Evolutionary conservation across 2,797 vertebrate genomes (phyloP), one percentile per base, ranked within the genome.

Genomic region (Emys orbicularis): DNA sequence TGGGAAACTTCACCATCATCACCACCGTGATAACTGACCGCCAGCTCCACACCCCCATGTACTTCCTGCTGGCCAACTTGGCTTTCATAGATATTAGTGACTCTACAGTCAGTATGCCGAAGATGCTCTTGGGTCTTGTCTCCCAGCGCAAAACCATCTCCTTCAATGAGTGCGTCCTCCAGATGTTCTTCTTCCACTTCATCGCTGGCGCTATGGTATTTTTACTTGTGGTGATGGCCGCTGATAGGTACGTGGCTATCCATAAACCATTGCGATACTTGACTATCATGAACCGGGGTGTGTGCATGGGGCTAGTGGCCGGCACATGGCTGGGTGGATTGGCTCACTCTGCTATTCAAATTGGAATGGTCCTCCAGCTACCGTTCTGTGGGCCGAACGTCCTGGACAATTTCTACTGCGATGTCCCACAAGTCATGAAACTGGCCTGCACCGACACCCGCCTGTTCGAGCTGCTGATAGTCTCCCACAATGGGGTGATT

Each of bases 61-160:
- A 94, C 23, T 92, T 81, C 15, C 86, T 93, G 49, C 77, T 96
- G 29, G 89, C 86, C 65, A 97, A 92, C 44, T 84, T 96, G n/a
- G 95, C 89, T n/a, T 95, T 95, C 52, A 72, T 95, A 65, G 94
- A 95, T 81, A 93, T 96, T 23, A 82, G 92, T 41, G 90, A 88
- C 21, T 86, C 90, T 47, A 89, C 61, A 50, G 93, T 91, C 68
- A 95, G 56, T n/a, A 82, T 95, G 19, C 90, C 93, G 6, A 90
- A 85, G 65, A 88, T 96, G 59, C 79, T 96, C 56, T 76, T 74
- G 37, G 72, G 86, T 54, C 81, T 97, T 16, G 54, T 95, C 19
- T 89, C 59, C 13, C 85, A 87, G 44, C 77, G 37, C 31, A 88
- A 90, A 74, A 89, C 83, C 15, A 93, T 97, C 47, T 96, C 96